These are phyloP conservation scores for Drosophila trichaetosa DNA, from an alignment of 2,888 invertebrate species.

Conservation along the genomic window DNA sequence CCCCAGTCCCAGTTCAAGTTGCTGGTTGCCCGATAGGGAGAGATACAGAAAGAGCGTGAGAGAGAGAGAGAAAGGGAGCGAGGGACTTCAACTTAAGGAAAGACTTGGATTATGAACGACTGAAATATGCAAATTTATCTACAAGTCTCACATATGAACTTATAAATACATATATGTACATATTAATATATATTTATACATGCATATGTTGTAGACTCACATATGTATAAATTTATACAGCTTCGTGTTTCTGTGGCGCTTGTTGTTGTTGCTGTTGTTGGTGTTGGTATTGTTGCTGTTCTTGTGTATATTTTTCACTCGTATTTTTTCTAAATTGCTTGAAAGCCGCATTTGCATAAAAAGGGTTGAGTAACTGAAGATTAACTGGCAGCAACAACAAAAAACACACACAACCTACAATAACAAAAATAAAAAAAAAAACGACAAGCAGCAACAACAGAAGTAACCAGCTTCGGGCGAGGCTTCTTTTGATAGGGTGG, in stretches of 20 bases:
- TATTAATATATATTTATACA: conserved; percentile 26
- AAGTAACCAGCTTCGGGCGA: conserved; percentile 40
- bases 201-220: conserved; percentile 31
- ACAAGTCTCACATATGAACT: conserved; percentile 76
- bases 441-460: conserved; percentile 4
- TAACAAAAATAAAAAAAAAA: not conserved
- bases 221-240: conserved; percentile 71
- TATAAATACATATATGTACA: conserved; percentile 50
- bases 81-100: conserved; percentile 70
- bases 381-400: conserved; percentile 68
- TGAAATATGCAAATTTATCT: conserved; percentile 79
- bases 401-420: conserved; percentile 18
- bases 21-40: not conserved
- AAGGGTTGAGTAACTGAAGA: conserved; percentile 81
- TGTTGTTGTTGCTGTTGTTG: conserved; percentile 16
- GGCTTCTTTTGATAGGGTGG: conserved; percentile 51
- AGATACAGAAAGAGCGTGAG: not conserved
- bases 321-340: conserved; percentile 74
- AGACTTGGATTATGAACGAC: conserved; percentile 81
- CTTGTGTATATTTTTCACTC: conserved; percentile 63
- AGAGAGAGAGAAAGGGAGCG: conserved; percentile 2
- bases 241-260: conserved; percentile 42
- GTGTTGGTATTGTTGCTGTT: conserved; percentile 31
- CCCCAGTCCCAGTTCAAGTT: conserved; percentile 37
- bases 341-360: conserved; percentile 76